A percentile compares a stretch with the other conserved stretches of the same genome.
Conservation (phyloP, 2,797 vertebrate genomes). For the Eptatretus atami region DNA sequence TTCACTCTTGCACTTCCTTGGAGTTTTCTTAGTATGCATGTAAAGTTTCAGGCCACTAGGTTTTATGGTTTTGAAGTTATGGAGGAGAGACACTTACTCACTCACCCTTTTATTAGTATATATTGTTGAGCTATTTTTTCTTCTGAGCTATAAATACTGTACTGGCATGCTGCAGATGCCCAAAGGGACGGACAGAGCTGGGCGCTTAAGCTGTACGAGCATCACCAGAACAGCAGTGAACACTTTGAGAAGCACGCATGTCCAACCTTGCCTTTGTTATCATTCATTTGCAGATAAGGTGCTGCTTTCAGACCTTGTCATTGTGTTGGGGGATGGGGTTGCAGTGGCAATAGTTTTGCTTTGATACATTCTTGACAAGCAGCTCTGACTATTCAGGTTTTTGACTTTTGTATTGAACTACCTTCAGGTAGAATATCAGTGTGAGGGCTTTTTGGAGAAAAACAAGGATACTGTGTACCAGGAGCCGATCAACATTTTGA, state of each 20-base stretch:
- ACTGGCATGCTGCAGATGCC: constrained; percentile 27
- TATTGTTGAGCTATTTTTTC: neutral
- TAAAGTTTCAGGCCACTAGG: neutral
- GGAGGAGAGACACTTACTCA: neutral
- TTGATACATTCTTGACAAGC: no score
- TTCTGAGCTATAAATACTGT: neutral
- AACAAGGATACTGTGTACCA: constrained; percentile 78
- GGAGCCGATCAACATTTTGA: constrained; percentile 83
- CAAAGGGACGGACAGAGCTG: constrained; percentile 85
- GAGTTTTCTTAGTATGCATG: neutral
- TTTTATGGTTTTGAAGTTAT: neutral
- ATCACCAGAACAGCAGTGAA: constrained; percentile 27
- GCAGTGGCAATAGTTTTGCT: no score
- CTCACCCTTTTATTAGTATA: no score
- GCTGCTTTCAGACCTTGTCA: constrained; percentile 10
- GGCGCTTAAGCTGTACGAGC: constrained; percentile 53
- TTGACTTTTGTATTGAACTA: neutral
- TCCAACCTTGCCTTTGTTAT: constrained; percentile 62
- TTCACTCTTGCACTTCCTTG: no score
- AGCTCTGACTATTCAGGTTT: neutral
- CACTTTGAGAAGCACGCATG: constrained; percentile 86
- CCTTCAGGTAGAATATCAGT: constrained; percentile 59
- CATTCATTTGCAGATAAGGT: constrained; percentile 64
- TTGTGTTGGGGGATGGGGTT: no score
- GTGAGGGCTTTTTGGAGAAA: constrained; percentile 72